Conservation (phyloP, 2,888 invertebrate species). For the Formica aserva region DNA sequence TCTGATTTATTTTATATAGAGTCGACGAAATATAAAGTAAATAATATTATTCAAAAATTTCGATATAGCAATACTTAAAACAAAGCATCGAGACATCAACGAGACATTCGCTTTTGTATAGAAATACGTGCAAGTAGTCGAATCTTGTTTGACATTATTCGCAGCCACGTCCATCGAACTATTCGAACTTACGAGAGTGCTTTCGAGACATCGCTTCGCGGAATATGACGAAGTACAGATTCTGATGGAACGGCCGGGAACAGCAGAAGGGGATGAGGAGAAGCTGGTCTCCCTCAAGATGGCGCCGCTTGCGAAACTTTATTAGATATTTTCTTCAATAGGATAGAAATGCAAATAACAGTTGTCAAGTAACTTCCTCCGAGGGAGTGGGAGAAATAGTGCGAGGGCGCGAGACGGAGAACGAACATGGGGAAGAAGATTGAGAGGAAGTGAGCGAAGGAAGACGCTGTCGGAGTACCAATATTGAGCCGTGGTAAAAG, state of each 20-base stretch:
- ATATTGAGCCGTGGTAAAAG: constrained; percentile 82
- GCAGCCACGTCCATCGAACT: constrained; percentile 64
- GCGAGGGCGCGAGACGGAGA: constrained; percentile 55
- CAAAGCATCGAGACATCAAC: neutral
- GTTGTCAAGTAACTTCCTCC: constrained; percentile 81
- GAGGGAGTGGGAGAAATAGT: constrained; percentile 66
- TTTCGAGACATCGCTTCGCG: constrained; percentile 55
- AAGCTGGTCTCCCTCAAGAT: constrained; percentile 66
- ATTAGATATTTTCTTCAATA: constrained; percentile 83
- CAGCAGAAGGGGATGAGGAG: constrained; percentile 20
- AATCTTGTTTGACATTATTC: constrained; percentile 35
- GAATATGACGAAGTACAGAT: constrained; percentile 66
- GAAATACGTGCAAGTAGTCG: constrained; percentile 12
- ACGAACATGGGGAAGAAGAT: constrained; percentile 59
- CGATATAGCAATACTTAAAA: neutral
- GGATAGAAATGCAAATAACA: constrained; percentile 83
- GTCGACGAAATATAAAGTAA: neutral
- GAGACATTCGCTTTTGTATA: neutral
- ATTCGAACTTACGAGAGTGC: constrained; percentile 60
- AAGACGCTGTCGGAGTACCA: constrained; percentile 78
- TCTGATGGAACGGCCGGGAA: constrained; percentile 58
- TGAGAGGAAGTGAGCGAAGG: constrained; percentile 69
- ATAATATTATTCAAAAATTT: neutral
- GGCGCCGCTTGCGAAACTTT: constrained; percentile 78
- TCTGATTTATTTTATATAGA: neutral